These are phyloP conservation scores for Acronicta alni DNA, from an alignment of 2,888 invertebrate genomes.

Conservation along the genomic window DNA sequence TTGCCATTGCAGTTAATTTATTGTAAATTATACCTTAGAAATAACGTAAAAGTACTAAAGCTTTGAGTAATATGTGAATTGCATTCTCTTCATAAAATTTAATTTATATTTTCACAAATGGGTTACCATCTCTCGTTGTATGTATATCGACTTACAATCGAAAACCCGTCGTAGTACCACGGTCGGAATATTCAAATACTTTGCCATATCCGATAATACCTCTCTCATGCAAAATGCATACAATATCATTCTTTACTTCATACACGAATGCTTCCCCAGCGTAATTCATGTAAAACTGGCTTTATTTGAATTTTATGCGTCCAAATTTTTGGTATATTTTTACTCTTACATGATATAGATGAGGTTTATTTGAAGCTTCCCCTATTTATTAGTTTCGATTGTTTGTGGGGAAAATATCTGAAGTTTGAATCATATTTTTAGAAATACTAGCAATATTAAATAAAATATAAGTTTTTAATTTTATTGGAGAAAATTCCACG, in stretches of 20 bases:
- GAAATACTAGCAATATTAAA: too few relatives aligned
- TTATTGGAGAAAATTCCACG: too few relatives aligned
- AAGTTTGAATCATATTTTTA: neutral
- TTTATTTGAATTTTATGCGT: constrained; percentile 86
- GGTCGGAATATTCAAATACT: constrained; percentile 85
- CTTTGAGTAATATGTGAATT: too few relatives aligned
- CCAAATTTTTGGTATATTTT: constrained; percentile 74
- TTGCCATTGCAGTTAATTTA: too few relatives aligned
- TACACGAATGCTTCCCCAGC: constrained; percentile 79
- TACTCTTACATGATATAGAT: constrained; percentile 45
- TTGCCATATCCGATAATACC: constrained; percentile 85
- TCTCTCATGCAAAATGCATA: constrained; percentile 88
- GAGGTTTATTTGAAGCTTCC: constrained; percentile 36
- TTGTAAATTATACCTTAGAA: too few relatives aligned
- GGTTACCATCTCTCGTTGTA: too few relatives aligned
- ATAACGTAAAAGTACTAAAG: too few relatives aligned
- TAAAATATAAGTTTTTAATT: too few relatives aligned
- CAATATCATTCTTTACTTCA: constrained; percentile 87
- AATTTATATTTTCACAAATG: too few relatives aligned
- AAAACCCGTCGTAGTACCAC: constrained; percentile 59
- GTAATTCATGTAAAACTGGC: constrained; percentile 87
- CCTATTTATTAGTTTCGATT: constrained; percentile 19
- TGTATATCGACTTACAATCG: constrained; percentile 44
- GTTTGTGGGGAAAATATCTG: constrained; percentile 5
- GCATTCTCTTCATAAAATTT: too few relatives aligned